Evolutionary conservation across 1,140 invertebrate genomes (phyloP).

Genomic region (Bactericera cockerelli): DNA sequence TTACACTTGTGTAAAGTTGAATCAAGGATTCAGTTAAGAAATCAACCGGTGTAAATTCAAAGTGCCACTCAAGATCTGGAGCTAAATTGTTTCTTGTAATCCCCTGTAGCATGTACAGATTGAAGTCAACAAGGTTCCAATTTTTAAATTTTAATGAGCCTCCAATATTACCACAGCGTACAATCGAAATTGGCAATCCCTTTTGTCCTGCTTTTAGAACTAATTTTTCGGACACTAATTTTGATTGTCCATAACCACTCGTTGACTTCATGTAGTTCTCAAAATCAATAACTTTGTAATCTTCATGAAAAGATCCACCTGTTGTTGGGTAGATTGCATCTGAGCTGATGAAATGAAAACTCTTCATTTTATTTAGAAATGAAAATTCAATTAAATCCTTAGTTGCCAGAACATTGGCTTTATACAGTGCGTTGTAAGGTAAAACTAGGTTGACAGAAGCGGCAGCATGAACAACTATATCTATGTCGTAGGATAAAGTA

Average conservation of each 20-base stretch:
- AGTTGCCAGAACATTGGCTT: constrained; percentile 35
- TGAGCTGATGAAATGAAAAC: constrained; percentile 34
- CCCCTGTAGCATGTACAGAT: constrained; percentile 32
- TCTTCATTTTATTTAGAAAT: constrained; percentile 34
- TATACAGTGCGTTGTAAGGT: constrained; percentile 33
- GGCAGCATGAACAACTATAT: constrained; percentile 36
- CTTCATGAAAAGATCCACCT: constrained; percentile 27
- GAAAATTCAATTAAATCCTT: constrained; percentile 35
- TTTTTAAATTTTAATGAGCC: constrained; percentile 29
- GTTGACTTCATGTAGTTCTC: constrained; percentile 24
- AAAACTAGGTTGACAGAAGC: constrained; percentile 36
- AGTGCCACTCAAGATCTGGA: constrained; percentile 33
- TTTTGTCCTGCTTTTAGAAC: constrained; percentile 28
- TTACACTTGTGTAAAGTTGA: constrained; percentile 27
- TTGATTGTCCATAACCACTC: constrained; percentile 35
- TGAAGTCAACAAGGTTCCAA: constrained; percentile 37
- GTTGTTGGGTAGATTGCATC: constrained; percentile 34
- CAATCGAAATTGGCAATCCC: constrained; percentile 29
- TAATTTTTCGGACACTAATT: constrained; percentile 37
- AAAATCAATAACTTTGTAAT: constrained; percentile 26
- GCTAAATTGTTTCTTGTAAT: constrained; percentile 28
- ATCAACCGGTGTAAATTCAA: constrained; percentile 38
- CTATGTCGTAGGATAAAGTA: constrained; percentile 33
- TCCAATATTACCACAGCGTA: constrained; percentile 30
- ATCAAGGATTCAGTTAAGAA: constrained; percentile 33